Base-by-base conservation (phyloP, 1,140 invertebrate genomes). In the Cydia pomonella region DNA sequence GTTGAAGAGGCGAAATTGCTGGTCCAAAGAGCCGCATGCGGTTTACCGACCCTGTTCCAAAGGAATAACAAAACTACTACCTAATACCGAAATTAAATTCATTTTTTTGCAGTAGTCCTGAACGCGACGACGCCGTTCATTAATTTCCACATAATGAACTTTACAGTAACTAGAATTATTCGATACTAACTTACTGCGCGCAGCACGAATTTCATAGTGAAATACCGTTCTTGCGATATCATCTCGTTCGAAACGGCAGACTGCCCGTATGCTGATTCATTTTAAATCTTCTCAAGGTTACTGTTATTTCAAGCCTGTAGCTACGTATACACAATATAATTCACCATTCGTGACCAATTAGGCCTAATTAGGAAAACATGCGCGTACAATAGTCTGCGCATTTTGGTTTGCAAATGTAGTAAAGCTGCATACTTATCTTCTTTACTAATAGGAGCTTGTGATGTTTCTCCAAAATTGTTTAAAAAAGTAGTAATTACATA, bases 301-400 rank as follows among this genome's bases (percentile, higher is more conserved):
- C 7, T 21, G 18, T 59, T 59, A 18, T 59, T 18, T 59, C 53
- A 59, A n/a, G n/a, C 13, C 16, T 13, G n/a, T 50, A 10, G 53
- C 18, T 59, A 33, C 64, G 47, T 50, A n/a, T n/a, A 50, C 16
- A 50, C 47, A 50, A 50, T n/a, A 64, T 16, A 69, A 69, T 69
- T 38, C 29, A 38, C 63, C 64, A 69, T 69, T 69, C 29, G 29
- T 69, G 64, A 69, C 64, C 38, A 69, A 69, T 69, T 69, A 69
- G 23, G 23, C 29, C 13, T 16, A 38, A 33, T n/a, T 69, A n/a
- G 64, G 27, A 33, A 38, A 29, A 69, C 64, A 69, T n/a, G 29
- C 64, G 5, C 64, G 64, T 69, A 18, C n/a, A 18, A 21, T 25
- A 23, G 62, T 25, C 13, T 21, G 63, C 13, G 13, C 23, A 33